These are phyloP conservation scores for Thereva unica DNA, from an alignment of 2,888 invertebrate genomes.

Conservation along the genomic window DNA sequence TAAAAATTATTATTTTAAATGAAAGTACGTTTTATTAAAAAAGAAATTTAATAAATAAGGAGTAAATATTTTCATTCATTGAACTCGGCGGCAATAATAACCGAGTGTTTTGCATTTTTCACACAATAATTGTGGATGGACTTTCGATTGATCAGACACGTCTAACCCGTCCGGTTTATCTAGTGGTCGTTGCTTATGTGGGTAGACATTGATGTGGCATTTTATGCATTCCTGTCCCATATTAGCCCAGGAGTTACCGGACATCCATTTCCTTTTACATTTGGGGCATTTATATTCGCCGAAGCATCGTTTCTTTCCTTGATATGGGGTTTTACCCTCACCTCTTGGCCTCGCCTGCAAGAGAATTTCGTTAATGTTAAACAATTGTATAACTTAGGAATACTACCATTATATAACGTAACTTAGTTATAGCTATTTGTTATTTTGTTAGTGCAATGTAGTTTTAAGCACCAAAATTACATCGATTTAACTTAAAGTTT, in stretches of 20 bases:
- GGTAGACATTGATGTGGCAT: conserved; percentile 86
- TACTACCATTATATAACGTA: too few species aligned
- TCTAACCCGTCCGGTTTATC: conserved; percentile 88
- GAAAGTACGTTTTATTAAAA: too few species aligned
- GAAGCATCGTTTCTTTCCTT: conserved; percentile 87
- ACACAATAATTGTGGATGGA: conserved; percentile 84
- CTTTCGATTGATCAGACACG: conserved; percentile 87
- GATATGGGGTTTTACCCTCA: conserved; percentile 85
- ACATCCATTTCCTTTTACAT: conserved; percentile 93
- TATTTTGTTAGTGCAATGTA: too few species aligned
- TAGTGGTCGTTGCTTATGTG: conserved; percentile 86
- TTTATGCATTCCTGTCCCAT: conserved; percentile 90
- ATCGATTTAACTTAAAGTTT: too few species aligned
- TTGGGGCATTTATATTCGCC: conserved; percentile 91
- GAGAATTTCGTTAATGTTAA: background rate
- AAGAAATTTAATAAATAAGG: background rate
- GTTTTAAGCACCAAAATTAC: too few species aligned
- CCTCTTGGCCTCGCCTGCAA: conserved; percentile 77
- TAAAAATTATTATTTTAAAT: too few species aligned
- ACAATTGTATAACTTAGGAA: conserved; percentile 43
- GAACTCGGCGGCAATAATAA: conserved; percentile 71
- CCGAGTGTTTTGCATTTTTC: conserved; percentile 84
- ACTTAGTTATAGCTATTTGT: too few species aligned
- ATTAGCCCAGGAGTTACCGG: conserved; percentile 90
- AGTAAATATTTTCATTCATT: conserved; percentile 16